Evolutionary conservation across 92 coral and sea anemone species (phyloP).

Genomic region (Epizoanthus illoricatus): DNA sequence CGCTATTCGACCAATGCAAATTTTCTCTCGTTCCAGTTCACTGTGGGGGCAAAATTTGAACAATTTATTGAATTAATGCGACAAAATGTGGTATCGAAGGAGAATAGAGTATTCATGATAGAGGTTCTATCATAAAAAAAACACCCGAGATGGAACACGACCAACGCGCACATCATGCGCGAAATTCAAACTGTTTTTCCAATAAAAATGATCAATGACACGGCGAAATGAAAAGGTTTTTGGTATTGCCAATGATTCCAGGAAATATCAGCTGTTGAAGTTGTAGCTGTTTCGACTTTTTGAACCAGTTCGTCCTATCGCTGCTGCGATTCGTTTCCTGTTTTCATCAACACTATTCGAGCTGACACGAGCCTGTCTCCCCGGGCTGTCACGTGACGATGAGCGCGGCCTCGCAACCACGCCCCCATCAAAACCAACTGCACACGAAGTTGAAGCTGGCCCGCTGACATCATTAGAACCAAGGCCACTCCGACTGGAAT

Average conservation of each 20-base stretch:
- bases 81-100: no score
- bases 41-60: no score
- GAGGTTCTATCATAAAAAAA: no score
- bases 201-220: no score
- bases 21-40: no score
- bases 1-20: no score
- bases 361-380: constrained; percentile 51
- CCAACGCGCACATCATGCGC: no score
- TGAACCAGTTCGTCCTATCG: constrained; percentile 75
- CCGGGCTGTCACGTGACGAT: constrained; percentile 53
- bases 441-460: constrained; percentile 46
- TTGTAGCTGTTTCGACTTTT: constrained; percentile 64
- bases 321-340: constrained; percentile 91
- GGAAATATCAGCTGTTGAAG: constrained; percentile 44
- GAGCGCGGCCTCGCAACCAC: constrained; percentile 54
- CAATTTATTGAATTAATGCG: no score
- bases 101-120: no score
- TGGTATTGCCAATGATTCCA: background rate
- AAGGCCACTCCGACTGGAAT: constrained; percentile 34
- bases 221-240: no score
- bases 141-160: no score
- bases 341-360: constrained; percentile 84
- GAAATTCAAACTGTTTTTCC: no score
- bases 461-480: constrained; percentile 44
- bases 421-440: constrained; percentile 80